These are phyloP conservation scores for Tyto alba DNA, from an alignment of 2,113 vertebrate genomes.

Conservation along the genomic window DNA sequence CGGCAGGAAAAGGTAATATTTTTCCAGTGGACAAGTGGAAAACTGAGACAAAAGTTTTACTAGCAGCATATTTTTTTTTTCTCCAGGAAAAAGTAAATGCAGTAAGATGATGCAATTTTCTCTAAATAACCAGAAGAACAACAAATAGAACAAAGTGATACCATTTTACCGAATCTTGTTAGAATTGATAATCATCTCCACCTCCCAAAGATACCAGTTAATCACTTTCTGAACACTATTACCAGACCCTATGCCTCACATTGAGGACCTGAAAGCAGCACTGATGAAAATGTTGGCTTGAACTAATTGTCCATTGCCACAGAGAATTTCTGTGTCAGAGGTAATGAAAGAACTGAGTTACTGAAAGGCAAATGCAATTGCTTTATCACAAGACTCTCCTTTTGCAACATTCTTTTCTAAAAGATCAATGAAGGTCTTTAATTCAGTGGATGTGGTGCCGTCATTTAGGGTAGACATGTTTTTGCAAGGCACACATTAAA, in stretches of 20 bases:
- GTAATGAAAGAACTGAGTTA: not conserved
- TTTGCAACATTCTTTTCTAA: not conserved
- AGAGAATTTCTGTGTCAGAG: not conserved
- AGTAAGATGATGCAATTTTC: not conserved
- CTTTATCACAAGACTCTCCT: not conserved
- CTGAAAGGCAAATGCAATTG: not conserved
- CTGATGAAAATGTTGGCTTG: not conserved
- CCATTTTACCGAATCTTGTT: not conserved
- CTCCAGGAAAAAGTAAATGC: not conserved
- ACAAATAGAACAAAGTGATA: not conserved
- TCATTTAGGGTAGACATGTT: not conserved
- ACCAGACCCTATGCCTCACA: not conserved
- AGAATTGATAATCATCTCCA: not conserved
- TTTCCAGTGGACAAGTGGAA: not conserved
- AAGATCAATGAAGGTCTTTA: not conserved
- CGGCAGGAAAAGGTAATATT: accelerated
- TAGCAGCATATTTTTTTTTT: no score
- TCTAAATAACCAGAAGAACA: not conserved
- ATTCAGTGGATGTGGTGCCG: not conserved
- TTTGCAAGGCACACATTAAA: not conserved
- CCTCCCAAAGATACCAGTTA: not conserved
- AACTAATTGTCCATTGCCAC: not conserved
- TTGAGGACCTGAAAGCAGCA: not conserved
- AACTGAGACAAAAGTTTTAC: not conserved
- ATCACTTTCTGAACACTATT: not conserved